These are phyloP conservation scores for Drosophila paramelanica DNA, from an alignment of 2,888 invertebrate species.

Conservation along the genomic window DNA sequence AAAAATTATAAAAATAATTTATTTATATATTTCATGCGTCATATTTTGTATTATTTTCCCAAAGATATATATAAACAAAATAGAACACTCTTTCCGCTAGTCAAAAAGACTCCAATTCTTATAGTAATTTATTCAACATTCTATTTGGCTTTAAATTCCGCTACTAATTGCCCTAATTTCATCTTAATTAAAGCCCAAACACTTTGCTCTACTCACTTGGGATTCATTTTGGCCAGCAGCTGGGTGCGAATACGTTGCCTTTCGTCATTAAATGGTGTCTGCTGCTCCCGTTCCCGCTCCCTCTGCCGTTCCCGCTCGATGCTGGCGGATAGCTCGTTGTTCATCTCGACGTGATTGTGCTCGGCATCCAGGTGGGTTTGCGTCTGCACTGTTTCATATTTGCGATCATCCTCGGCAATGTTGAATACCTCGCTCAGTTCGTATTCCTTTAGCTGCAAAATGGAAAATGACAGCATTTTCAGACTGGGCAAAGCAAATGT, in stretches of 20 bases:
- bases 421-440: slow-evolving; percentile 94
- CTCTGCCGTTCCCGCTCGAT: slow-evolving; percentile 92
- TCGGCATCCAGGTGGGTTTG: slow-evolving; percentile 85
- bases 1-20: too few species aligned
- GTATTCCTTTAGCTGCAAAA: slow-evolving; percentile 92
- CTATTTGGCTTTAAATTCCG: neutral
- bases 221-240: slow-evolving; percentile 84
- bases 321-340: slow-evolving; percentile 91
- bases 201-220: slow-evolving; percentile 80
- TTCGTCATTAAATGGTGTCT: slow-evolving; percentile 85
- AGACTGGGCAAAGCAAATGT: slow-evolving; percentile 49
- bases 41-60: too few species aligned
- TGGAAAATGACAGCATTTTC: slow-evolving; percentile 9
- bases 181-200: neutral
- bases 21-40: too few species aligned
- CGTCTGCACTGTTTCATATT: slow-evolving; percentile 89
- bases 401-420: slow-evolving; percentile 91
- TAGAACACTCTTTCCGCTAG: neutral
- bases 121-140: neutral
- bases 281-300: slow-evolving; percentile 76
- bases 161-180: neutral
- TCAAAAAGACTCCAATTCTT: too few species aligned
- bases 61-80: neutral
- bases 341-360: slow-evolving; percentile 87
- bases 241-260: slow-evolving; percentile 84